Evolutionary conservation across 2,113 vertebrate species (phyloP), one percentile per base, ranked within the genome.

Genomic region (Platichthys flesus): DNA sequence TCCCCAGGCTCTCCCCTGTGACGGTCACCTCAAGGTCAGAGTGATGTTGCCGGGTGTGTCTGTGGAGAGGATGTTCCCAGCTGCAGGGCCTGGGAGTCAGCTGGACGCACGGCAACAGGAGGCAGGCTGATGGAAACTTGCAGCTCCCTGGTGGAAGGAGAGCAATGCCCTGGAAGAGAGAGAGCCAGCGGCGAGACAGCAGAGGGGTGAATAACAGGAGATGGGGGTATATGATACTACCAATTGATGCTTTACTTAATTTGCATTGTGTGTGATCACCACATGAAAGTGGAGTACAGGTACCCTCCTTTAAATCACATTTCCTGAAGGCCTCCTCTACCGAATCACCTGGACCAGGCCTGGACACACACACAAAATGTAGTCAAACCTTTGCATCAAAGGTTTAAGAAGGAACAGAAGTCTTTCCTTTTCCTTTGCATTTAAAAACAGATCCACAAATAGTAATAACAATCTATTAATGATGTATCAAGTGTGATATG

Each of bases 21-120:
- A 95, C 95, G 1, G 89, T 93, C 82, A 97, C 93, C 81, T 94
- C 95, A 59, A 97, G 89, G 81, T 96, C 93, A 2, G 90, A 90
- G 81, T 93, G 87, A 45, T 90, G 89, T 24, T 91, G 90, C 16
- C 91, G 85, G 13, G 92, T 91, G 52, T 91, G 89, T 21, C 93
- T 82, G 69, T 94, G 20, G n/a, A n/a, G n/a, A n/a, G n/a, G n/a
- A n/a, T n/a, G n/a, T n/a, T n/a, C n/a, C n/a, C n/a, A n/a, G n/a
- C n/a, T n/a, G n/a, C n/a, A n/a, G n/a, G n/a, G n/a, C n/a, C n/a
- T n/a, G n/a, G n/a, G n/a, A n/a, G n/a, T n/a, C n/a, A n/a, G n/a
- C n/a, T n/a, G n/a, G n/a, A n/a, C n/a, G n/a, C n/a, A n/a, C n/a
- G n/a, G n/a, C n/a, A n/a, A n/a, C n/a, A n/a, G n/a, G n/a, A n/a